Percentiles rank a stretch among this genome's conserved stretches.
Evolutionary conservation across 2,113 vertebrate genomes (phyloP).

Genomic region (Trachemys scripta): DNA sequence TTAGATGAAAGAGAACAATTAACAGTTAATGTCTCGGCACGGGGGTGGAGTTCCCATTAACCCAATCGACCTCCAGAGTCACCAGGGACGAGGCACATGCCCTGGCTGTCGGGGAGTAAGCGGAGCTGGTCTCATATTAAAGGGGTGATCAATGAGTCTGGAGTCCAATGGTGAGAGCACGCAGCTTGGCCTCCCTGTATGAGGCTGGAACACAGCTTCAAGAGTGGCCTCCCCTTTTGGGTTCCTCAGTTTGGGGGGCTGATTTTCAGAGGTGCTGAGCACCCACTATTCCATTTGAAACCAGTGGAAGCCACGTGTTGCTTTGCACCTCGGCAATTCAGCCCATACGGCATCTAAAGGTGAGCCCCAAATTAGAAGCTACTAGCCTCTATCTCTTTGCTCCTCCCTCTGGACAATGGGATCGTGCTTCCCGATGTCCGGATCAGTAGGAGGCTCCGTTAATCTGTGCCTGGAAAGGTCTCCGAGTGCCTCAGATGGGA

Average conservation of each 20-base stretch:
- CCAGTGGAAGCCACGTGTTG: not conserved
- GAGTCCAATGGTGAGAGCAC: not conserved
- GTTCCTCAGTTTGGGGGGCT: not conserved
- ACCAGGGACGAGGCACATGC: not conserved
- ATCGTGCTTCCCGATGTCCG: not conserved
- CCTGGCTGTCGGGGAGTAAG: not conserved
- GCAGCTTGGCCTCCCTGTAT: not conserved
- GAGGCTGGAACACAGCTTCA: not conserved
- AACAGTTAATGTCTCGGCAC: not conserved
- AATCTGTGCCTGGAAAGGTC: not conserved
- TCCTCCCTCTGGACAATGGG: not conserved
- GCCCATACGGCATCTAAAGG: not conserved
- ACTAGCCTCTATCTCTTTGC: not conserved
- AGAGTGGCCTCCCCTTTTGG: too few species aligned
- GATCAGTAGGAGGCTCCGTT: not conserved
- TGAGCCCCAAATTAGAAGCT: not conserved
- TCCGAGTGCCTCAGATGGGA: not conserved
- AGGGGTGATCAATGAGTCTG: fast-evolving
- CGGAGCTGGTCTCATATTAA: fast-evolving
- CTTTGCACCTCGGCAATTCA: too few species aligned
- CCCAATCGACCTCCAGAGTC: not conserved
- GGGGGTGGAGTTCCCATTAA: not conserved
- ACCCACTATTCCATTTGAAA: not conserved
- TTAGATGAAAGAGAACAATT: fast-evolving
- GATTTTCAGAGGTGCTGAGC: not conserved